Evolutionary conservation across 2,797 vertebrate genomes (phyloP), one percentile per base, ranked within the genome.

Genomic region (Varecia variegata): DNA sequence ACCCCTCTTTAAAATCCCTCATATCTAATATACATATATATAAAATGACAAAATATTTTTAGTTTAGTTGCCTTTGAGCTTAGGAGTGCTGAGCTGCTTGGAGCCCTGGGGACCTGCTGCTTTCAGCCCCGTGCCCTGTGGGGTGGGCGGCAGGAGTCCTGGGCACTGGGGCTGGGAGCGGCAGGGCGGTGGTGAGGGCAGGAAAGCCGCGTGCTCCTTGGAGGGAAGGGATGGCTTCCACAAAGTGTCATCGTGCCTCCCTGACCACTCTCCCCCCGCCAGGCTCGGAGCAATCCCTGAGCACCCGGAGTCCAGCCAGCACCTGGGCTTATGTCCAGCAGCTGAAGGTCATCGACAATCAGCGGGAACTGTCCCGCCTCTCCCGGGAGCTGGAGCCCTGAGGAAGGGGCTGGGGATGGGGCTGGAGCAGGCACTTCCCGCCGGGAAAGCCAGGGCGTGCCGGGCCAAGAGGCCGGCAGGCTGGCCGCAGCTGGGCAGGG

Each of bases 261-360:
- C 84, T 95, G 81, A 92, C 45, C 0, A 1, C 54, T 80, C n/a
- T 56, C 58, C 20, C 38, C 88, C 65, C 1, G 38, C 95, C 98
- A 99, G 99, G 98, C 98, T 99, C 99, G 0, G 99, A 99, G 93
- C 98, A 99, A 92, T 98, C 98, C 9, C 93, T 99, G 94, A 99
- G 98, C 10, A 98, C 98, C 95, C 98, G 99, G 92, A 99, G 94
- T 96, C 98, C 99, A 23, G 98, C 98, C 97, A 99, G 98, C 92
- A 98, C 99, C 97, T 98, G 99, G 81, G 99, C 99, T 0, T 99
- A 99, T 95, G 98, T 99, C 95, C 99, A 99, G 98, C 99, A 99
- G 98, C 98, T 99, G 95, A 99, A 98, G 88, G 99, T 99, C 98
- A 99, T 99, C n/a, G 99, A 99, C 99, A 99, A 99, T 98, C 99